phyloP scores from a whole-genome alignment of 1,140 invertebrate genomes.

The Neelides sp. region DNA sequence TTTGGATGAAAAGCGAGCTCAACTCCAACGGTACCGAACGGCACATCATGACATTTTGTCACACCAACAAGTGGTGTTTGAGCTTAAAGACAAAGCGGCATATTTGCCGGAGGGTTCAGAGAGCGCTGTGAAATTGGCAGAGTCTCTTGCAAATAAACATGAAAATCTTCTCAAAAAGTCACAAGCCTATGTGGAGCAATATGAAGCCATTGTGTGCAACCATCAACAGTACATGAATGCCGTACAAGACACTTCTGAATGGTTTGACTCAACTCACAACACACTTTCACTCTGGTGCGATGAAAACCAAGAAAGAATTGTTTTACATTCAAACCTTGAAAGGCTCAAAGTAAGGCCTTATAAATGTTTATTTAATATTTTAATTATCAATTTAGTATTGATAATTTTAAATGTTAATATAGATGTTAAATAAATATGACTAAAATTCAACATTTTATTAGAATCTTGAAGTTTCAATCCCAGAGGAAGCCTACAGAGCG shows the following conservation, averaged over 20 bases:
- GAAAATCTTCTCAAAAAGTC: constrained; percentile 51
- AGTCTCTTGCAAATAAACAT: constrained; percentile 48
- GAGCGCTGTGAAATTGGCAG: constrained; percentile 47
- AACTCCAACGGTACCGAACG: constrained; percentile 67
- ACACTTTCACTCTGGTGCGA: constrained; percentile 77
- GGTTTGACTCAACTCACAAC: constrained; percentile 77
- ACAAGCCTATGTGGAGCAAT: constrained; percentile 45
- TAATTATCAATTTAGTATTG: constrained; percentile 4
- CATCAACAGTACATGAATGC: constrained; percentile 85
- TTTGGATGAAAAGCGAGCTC: constrained; percentile 79
- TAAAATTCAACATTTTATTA: no score
- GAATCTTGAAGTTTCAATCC: constrained; percentile 61
- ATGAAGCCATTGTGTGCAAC: constrained; percentile 79
- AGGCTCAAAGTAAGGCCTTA: constrained; percentile 51
- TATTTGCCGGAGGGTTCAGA: constrained; percentile 57
- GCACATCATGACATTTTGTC: constrained; percentile 70
- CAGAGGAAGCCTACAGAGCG: constrained; percentile 73
- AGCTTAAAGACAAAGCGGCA: constrained; percentile 62
- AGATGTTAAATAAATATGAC: constrained; percentile 6
- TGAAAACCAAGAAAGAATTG: constrained; percentile 69
- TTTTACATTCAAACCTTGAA: constrained; percentile 81
- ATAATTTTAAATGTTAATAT: constrained; percentile 12
- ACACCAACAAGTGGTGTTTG: constrained; percentile 73
- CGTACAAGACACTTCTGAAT: constrained; percentile 75
- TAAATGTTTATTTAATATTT: constrained; percentile 19